A percentile compares a stretch with the other conserved stretches of the same genome.
These are phyloP conservation scores for Heliconius hermathena DNA, from an alignment of 1,140 invertebrate genomes.

Conservation along the genomic window DNA sequence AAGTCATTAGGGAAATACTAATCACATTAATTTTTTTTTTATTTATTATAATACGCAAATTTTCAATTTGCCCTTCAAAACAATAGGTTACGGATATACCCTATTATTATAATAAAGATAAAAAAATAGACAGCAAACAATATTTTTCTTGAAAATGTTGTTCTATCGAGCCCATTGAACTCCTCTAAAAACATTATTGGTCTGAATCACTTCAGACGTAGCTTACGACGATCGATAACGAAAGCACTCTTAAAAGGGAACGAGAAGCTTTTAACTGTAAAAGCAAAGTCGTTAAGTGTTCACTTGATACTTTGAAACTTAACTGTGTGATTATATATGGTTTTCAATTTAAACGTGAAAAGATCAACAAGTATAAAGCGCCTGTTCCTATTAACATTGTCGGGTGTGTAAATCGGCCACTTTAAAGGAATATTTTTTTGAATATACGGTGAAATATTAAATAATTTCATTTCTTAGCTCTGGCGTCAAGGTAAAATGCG, in stretches of 20 bases:
- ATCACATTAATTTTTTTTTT: too few relatives aligned
- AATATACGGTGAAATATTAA: too few relatives aligned
- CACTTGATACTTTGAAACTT: not conserved
- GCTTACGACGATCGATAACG: constrained; percentile 15
- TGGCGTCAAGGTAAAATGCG: too few relatives aligned
- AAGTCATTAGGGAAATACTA: too few relatives aligned
- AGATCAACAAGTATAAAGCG: not conserved
- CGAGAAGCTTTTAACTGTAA: constrained; percentile 8
- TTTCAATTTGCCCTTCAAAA: too few relatives aligned
- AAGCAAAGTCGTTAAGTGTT: not conserved
- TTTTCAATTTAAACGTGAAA: not conserved
- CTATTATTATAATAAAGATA: too few relatives aligned
- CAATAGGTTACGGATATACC: too few relatives aligned
- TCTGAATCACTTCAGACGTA: not conserved
- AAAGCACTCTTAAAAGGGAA: constrained; percentile 13
- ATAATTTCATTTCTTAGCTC: too few relatives aligned
- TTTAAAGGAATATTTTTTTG: too few relatives aligned
- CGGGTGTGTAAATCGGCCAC: too few relatives aligned
- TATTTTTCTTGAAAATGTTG: not conserved
- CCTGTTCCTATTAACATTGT: too few relatives aligned
- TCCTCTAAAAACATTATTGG: not conserved
- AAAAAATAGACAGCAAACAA: not conserved
- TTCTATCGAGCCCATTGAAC: not conserved
- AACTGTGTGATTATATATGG: not conserved
- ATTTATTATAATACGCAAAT: too few relatives aligned